Conservation (phyloP, 2,888 invertebrate species). For the Tribolium freemani region DNA sequence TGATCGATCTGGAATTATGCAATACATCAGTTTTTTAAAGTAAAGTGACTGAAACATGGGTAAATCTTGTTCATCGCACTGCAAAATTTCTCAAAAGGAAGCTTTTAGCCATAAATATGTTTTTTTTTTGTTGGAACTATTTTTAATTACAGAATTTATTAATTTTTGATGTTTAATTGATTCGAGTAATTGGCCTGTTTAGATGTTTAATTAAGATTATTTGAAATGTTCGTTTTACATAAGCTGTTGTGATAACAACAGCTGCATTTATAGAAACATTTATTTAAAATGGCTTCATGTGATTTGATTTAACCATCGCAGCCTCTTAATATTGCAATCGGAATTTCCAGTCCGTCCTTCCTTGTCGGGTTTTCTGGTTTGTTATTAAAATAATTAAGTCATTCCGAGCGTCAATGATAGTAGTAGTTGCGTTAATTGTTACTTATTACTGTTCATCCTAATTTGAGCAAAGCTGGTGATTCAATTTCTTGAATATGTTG, state of each 20-base stretch:
- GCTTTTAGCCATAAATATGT: no score
- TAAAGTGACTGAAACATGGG: background rate
- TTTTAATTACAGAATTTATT: no score
- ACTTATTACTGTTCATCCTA: background rate
- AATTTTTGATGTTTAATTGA: no score
- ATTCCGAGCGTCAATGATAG: background rate
- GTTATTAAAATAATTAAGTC: background rate
- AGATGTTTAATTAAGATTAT: no score
- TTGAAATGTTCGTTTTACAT: no score
- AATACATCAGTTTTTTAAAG: background rate
- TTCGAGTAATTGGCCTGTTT: no score
- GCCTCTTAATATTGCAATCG: background rate
- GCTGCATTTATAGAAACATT: background rate
- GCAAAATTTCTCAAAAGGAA: background rate
- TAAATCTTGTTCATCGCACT: background rate
- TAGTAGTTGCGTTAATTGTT: background rate
- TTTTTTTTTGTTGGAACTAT: no score
- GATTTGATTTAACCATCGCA: background rate
- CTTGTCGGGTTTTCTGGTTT: background rate
- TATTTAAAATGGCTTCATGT: background rate
- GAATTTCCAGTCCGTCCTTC: background rate
- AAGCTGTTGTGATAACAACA: no score
- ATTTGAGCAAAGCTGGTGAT: background rate
- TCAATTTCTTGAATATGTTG: background rate
- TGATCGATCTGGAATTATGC: slow-evolving; percentile 1